These are phyloP conservation scores for Lagocephalus sceleratus DNA, from an alignment of 2,797 vertebrate species.

Conservation along the genomic window DNA sequence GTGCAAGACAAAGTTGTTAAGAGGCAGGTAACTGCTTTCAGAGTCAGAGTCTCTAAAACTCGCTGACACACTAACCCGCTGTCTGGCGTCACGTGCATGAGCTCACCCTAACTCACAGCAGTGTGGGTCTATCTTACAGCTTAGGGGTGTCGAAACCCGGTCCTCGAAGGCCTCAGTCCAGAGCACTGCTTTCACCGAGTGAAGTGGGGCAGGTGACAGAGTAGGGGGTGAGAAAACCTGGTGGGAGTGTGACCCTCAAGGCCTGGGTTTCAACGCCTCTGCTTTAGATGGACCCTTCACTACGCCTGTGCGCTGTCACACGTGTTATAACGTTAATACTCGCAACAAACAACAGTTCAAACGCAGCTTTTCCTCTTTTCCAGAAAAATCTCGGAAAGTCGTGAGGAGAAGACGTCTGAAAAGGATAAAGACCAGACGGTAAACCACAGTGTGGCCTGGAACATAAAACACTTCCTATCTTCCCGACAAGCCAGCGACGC, in stretches of 20 bases:
- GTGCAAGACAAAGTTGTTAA: slow-evolving; percentile 73
- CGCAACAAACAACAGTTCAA: neutral
- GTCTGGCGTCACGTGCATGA: slow-evolving; percentile 27
- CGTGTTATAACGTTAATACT: slow-evolving; percentile 2
- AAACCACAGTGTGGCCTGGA: neutral
- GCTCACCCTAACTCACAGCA: slow-evolving; percentile 19
- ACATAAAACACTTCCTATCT: neutral
- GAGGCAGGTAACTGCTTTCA: slow-evolving; percentile 67
- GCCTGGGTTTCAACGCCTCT: too few species aligned
- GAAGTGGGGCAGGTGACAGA: too few species aligned
- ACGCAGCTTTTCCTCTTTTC: slow-evolving; percentile 25
- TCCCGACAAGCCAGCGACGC: too few species aligned
- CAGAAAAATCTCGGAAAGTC: slow-evolving; percentile 61
- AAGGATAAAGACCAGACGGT: too few species aligned
- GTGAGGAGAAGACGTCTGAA: slow-evolving; percentile 23
- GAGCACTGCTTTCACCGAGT: too few species aligned
- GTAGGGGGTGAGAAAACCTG: too few species aligned
- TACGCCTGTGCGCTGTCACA: neutral
- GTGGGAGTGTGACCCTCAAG: too few species aligned
- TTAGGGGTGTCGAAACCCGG: neutral
- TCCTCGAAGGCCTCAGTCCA: too few species aligned
- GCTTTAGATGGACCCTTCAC: slow-evolving; percentile 17
- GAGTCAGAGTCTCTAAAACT: slow-evolving; percentile 17
- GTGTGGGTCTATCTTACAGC: neutral
- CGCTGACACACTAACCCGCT: slow-evolving; percentile 45